Conservation (phyloP, 2,797 vertebrate genomes). For the Cryptoprocta ferox region DNA sequence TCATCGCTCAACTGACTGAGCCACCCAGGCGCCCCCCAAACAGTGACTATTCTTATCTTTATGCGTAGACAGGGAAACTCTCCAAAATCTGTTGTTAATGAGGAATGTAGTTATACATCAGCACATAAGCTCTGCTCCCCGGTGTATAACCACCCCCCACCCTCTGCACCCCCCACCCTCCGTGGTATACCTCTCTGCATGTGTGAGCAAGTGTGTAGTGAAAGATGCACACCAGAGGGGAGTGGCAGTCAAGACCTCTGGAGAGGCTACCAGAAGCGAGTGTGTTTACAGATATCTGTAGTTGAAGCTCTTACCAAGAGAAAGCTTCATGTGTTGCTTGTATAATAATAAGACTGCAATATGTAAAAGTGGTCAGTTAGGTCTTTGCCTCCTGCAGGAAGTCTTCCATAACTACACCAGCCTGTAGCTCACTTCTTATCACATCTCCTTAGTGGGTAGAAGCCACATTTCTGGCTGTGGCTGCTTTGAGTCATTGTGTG, state of each 20-base stretch:
- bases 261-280: background rate
- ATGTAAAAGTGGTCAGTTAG: background rate
- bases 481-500: background rate
- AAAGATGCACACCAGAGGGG: background rate
- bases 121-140: background rate
- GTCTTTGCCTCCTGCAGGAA: conserved; percentile 8
- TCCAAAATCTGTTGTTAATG: background rate
- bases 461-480: background rate
- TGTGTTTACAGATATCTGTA: background rate
- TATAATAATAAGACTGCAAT: background rate
- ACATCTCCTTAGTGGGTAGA: background rate
- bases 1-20: too few species aligned
- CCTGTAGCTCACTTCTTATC: background rate
- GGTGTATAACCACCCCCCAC: too few species aligned
- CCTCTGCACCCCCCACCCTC: too few species aligned
- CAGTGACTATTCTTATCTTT: too few species aligned
- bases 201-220: background rate
- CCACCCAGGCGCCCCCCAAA: background rate
- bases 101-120: background rate
- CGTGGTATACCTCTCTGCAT: background rate
- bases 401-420: background rate
- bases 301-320: background rate
- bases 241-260: background rate
- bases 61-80: background rate
- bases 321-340: background rate